Base-by-base conservation (phyloP, 2,113 vertebrate genomes). In the Macquaria ambigua region DNA sequence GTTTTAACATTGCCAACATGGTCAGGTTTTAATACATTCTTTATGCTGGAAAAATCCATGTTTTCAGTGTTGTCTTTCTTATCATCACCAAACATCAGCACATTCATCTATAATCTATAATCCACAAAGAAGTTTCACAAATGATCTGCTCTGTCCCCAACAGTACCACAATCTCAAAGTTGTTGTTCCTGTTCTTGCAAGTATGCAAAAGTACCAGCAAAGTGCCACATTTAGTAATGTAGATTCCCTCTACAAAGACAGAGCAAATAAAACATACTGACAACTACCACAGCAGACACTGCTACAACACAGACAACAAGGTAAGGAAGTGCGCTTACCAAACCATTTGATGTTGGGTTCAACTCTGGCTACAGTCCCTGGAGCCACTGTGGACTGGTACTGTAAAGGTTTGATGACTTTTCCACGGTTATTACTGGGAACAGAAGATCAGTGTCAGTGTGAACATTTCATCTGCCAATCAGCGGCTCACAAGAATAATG, bases 301-400 rank as follows among this genome's bases (percentile, higher is more conserved):
- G 16, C 1, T 43, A 11, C 10, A 50, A 63, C 11, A 52, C 1
- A 50, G 0, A 46, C 10, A 23, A 25, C 9, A 25, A 39, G 21
- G 3, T 10, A 34, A 73, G 20, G 52, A 59, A 11, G 58, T 11
- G 31, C 31, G 95, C 97, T 97, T 89, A 99, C 98, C 94, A 94
- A 99, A 99, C 98, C 98, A 99, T 74, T 99, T 99, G 90, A 99
- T 99, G 93, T 99, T 99, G 6, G 98, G 98, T 82, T 99, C 98
- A 72, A 99, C 98, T 93, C 98, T 96, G 1, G 98, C 98, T 0
- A 97, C 95, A 0, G 98, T 99, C 84, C 98, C 98, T 1, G 98
- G 95, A 39, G 97, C 92, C 77, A 99, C 97, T 0, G 97, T 97
- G 20, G 97, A 99, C 83, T 99, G 98, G 81, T 86, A 98, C 85